Evolutionary conservation across 2,797 vertebrate genomes (phyloP), one percentile per base, ranked within the genome.

Genomic region (Trematocara caparti): DNA sequence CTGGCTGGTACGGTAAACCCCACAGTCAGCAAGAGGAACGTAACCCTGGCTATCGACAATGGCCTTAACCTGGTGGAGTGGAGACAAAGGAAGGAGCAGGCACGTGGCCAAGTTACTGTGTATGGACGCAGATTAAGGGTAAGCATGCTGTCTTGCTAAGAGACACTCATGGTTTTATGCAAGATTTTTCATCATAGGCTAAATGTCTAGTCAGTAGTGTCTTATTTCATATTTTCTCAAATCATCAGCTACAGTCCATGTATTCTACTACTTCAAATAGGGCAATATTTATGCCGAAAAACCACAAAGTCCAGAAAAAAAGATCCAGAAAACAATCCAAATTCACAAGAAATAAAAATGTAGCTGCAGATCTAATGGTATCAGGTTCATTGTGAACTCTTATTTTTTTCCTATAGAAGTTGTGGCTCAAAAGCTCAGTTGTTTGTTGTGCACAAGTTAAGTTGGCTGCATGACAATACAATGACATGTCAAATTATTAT

Each of bases 51-150:
- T 87, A 98, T 99, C 0, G 99, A 99, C 93, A 99, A 99, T 0
- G 98, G 98, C 49, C 98, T 99, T 32, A 99, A 99, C 90, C 95
- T 99, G 24, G 98, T 99, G 87, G 98, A 99, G 92, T 99, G 99
- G 99, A 95, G 98, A 38, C 98, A 99, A 88, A 96, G 98, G 82
- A 99, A 99, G 94, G 98, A 99, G 88, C 98, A 99, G 92, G 96
- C 98, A 0, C 96, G 98, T 1, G 98, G 98, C 7, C 98, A 99
- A 94, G 96, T 99, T 95, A 99, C 99, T 0, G 98, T 99, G 76
- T 99, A 99, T 1, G 99, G 99, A 55, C 98, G 98, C 78, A 95
- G 98, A 73, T 95, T 99, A 53, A 94, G 99, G 97, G 99, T 99
- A 87, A 97, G 97, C 15, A 47, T 7, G 4, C 21, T 1, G 3